Evolutionary conservation across 2,888 invertebrate species (phyloP), one percentile per base, ranked within the genome.

Genomic region (Drosophila merina): DNA sequence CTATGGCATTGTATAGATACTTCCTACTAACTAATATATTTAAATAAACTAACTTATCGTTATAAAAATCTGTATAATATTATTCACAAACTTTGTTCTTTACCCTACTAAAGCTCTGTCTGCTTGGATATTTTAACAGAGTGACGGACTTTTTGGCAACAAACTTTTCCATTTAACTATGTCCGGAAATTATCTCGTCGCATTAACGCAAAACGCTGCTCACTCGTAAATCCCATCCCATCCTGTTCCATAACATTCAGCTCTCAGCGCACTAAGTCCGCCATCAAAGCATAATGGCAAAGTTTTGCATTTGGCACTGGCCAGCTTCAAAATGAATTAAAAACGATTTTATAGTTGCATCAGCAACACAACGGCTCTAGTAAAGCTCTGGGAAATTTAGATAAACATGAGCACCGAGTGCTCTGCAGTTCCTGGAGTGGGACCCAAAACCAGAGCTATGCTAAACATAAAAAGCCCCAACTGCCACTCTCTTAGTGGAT

Each of bases 121-220:
- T 20, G 52, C 59, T 67, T 62, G 62, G 58, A 57, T 63, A 60
- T 66, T 64, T 44, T 56, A 71, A 56, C 56, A 50, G 64, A 72
- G 51, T 59, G 50, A 51, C 44, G 47, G 73, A 44, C 47, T 50
- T 73, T 66, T 71, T 26, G 49, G 62, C 51, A 45, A 58, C 72
- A 68, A 69, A 51, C 45, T 77, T 67, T 67, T 64, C 48, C 58
- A 58, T 64, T 67, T 47, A 60, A 64, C 45, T 48, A 36, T 26
- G 57, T 26, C 64, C 76, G 78, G 64, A 84, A 70, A 77, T 77
- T 81, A 72, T 51, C 57, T 68, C 49, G 62, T 59, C 63, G 78
- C 75, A 64, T 57, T 58, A 64, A 60, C 57, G 59, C 58, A 66
- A 68, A 66, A 51, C 51, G 56, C 51, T 55, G 50, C 45, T 59